Base-by-base conservation (phyloP, 2,797 vertebrate genomes). In the Aplochiton taeniatus region DNA sequence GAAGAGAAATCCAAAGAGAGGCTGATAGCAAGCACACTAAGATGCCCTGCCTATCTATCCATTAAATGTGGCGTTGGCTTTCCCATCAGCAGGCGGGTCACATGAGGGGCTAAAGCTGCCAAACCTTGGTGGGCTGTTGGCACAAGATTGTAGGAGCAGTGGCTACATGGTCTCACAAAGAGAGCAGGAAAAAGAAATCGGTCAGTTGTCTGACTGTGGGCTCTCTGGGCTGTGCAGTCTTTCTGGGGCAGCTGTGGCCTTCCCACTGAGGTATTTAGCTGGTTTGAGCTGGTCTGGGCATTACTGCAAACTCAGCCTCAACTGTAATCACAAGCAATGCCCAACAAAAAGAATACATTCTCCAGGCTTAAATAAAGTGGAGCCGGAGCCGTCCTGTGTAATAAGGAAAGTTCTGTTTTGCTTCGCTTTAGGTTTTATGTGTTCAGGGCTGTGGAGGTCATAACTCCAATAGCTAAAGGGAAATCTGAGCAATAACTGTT, bases 401-500 rank as follows among this genome's bases (percentile, higher is more conserved):
- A 31, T 31, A 31, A 31, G 31, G 31, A 31, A 2, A 31, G 31
- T 51, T 18, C 19, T 52, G 18, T 52, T 10, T 52, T 52, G 11
- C 7, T 62, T 4, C 44, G 42, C 17, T 31, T 31, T 31, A 31
- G n/a, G 45, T 41, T 43, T 18, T 80, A 84, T 87, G 81, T 84
- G 81, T 82, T 86, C 41, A 20, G 16, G 45, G 47, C 79, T 69
- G 73, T 61, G 72, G 73, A 66, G 76, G 77, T 67, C 72, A 69
- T 60, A 68, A 64, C 75, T 75, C 71, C 77, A 82, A 72, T 83
- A 81, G 68, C 77, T 76, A 79, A 83, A 81, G 75, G 74, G n/a
- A n/a, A n/a, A n/a, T n/a, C n/a, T n/a, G n/a, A n/a, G n/a, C n/a
- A 81, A 88, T 83, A 91, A 88, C 64, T 81, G 63, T 74, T 72